Percentiles rank a stretch among this genome's conserved stretches.
Conservation (phyloP, 2,888 invertebrate species). For the Eupithecia tripunctaria region DNA sequence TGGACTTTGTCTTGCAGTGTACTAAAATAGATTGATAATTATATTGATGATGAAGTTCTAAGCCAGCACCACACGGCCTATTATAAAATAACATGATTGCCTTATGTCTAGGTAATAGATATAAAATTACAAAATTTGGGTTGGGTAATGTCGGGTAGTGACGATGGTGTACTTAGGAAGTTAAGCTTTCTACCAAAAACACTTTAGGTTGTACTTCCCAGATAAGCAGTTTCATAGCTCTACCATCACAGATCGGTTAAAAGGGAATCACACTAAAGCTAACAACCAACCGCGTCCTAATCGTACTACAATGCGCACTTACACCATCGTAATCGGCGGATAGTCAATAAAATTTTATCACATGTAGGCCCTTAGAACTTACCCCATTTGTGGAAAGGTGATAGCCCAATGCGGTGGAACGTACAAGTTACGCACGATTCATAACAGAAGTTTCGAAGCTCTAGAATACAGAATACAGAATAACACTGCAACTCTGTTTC, state of each 20-base stretch:
- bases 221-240: neutral
- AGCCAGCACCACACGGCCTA: neutral
- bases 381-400: constrained; percentile 7
- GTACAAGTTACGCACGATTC: neutral
- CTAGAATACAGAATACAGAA: no score
- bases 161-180: neutral
- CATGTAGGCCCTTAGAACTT: constrained; percentile 14
- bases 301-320: constrained; percentile 21
- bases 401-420: neutral
- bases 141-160: neutral
- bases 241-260: neutral
- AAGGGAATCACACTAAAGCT: constrained; percentile 11
- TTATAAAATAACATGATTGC: no score
- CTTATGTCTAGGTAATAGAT: no score
- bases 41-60: no score
- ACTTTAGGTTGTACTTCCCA: neutral
- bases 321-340: constrained; percentile 16
- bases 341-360: constrained; percentile 24
- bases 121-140: no score
- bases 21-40: no score
- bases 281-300: constrained; percentile 17
- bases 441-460: neutral
- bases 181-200: neutral
- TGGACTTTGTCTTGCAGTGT: no score
- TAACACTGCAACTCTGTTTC: neutral